Evolutionary conservation across 2,113 vertebrate genomes (phyloP), one percentile per base, ranked within the genome.

Genomic region (Pangasianodon gigas): DNA sequence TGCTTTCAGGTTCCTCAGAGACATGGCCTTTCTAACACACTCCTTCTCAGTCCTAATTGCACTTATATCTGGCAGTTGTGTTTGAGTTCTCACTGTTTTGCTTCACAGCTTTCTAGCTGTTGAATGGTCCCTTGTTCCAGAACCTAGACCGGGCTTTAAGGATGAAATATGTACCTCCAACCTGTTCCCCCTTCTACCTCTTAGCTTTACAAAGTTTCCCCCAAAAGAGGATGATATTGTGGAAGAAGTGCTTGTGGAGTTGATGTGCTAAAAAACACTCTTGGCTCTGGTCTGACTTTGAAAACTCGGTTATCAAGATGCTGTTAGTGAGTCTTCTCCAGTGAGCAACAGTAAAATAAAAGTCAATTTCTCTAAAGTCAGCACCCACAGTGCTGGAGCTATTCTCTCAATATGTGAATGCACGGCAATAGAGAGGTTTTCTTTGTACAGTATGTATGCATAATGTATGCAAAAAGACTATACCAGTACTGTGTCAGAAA

Each of bases 21-120:
- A 77, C 24, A 21, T 21, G 32, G 80, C 48, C n/a, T 85, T 85
- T 85, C 86, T 62, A 19, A 58, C 37, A 37, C 32, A 2, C 44
- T 41, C 54, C 75, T 84, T 84, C 8, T 32, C 69, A 1, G 48
- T 37, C 60, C 16, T 87, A 89, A 90, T 90, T 91, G 89, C 56
- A 75, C 48, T 71, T n/a, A 24, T 83, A 80, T 77, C 41, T 52
- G 60, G 48, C 48, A 41, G 60, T 67, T 74, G 19, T 32, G 71
- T 82, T 51, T 46, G 3, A 80, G 46, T 51, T 80, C 69, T 44
- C 48, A 21, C 29, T 86, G 51, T 44, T 75, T 75, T 44, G 67
- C 69, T 87, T 86, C 8, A 71, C 19, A 32, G 54, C 24, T 85
- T 67, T 48, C 51, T 56, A 58, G 52, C 9, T 37, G n/a, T 81